These are phyloP conservation scores for Lacanobia wlatinum DNA, from an alignment of 2,888 invertebrate species.

Conservation along the genomic window DNA sequence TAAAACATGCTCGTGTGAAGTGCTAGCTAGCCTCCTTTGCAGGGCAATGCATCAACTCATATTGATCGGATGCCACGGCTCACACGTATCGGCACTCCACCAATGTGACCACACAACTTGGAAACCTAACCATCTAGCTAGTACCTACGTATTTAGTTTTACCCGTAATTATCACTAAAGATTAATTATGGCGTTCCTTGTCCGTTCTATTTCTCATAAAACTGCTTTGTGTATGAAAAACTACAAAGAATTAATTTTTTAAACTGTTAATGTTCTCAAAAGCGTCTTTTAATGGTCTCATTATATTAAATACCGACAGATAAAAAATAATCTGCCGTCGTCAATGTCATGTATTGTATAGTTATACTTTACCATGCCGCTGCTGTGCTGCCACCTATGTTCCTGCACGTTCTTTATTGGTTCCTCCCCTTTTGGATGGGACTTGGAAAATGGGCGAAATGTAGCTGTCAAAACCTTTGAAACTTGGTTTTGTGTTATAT, in stretches of 20 bases:
- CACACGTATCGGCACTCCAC: constrained; percentile 17
- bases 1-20: not conserved
- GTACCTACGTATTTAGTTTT: not conserved
- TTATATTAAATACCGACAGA: too few relatives aligned
- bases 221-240: too few relatives aligned
- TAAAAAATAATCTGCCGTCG: too few relatives aligned
- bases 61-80: constrained; percentile 44
- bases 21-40: constrained; percentile 8
- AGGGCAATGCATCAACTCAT: constrained; percentile 38
- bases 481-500: not conserved
- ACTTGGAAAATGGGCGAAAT: too few relatives aligned
- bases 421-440: not conserved
- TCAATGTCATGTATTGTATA: too few relatives aligned
- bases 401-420: not conserved
- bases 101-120: not conserved
- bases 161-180: not conserved
- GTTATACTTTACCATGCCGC: too few relatives aligned
- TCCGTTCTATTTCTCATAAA: too few relatives aligned
- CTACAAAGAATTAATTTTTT: too few relatives aligned
- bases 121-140: not conserved
- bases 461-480: too few relatives aligned
- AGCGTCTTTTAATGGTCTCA: too few relatives aligned
- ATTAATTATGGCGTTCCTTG: not conserved
- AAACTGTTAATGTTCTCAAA: too few relatives aligned
- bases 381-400: too few relatives aligned